Conservation (phyloP, 2,113 vertebrate genomes). For the Platichthys flesus region DNA sequence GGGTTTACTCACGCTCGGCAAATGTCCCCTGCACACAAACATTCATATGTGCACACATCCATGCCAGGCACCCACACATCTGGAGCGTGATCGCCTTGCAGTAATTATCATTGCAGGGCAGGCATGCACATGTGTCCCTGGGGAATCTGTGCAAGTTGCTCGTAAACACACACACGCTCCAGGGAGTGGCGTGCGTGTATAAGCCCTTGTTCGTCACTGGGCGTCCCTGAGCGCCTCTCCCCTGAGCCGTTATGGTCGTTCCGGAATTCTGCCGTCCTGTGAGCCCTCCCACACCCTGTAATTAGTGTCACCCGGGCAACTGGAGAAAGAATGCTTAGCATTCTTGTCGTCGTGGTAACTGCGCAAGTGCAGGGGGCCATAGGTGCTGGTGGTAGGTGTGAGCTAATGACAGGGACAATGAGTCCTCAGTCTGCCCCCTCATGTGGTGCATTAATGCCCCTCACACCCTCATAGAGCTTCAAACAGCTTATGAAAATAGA, state of each 20-base stretch:
- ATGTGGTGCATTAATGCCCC: slow-evolving; percentile 19
- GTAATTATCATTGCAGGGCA: slow-evolving; percentile 72
- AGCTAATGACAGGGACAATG: slow-evolving; percentile 60
- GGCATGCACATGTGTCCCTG: slow-evolving; percentile 66
- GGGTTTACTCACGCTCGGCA: slow-evolving; percentile 34
- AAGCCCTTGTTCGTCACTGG: slow-evolving; percentile 73
- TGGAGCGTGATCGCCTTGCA: slow-evolving; percentile 45
- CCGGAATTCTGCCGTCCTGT: slow-evolving; percentile 69
- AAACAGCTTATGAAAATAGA: slow-evolving; percentile 16
- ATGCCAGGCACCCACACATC: slow-evolving; percentile 32
- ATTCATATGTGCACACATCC: slow-evolving; percentile 11
- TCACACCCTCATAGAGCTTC: not conserved
- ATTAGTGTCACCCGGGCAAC: slow-evolving; percentile 78
- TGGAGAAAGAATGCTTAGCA: slow-evolving; percentile 74
- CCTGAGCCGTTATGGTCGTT: slow-evolving; percentile 67
- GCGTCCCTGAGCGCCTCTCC: slow-evolving; percentile 68
- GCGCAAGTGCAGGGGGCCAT: slow-evolving; percentile 59
- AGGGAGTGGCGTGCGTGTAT: slow-evolving; percentile 69
- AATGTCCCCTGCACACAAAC: slow-evolving; percentile 11
- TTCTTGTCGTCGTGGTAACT: slow-evolving; percentile 70
- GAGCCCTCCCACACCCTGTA: slow-evolving; percentile 75
- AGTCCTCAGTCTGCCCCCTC: slow-evolving; percentile 55
- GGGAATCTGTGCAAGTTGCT: slow-evolving; percentile 66
- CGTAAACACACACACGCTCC: slow-evolving; percentile 60
- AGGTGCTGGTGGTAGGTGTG: slow-evolving; percentile 70